These are phyloP conservation scores for Xenus cinereus DNA, from an alignment of 2,113 vertebrate species.

Conservation along the genomic window DNA sequence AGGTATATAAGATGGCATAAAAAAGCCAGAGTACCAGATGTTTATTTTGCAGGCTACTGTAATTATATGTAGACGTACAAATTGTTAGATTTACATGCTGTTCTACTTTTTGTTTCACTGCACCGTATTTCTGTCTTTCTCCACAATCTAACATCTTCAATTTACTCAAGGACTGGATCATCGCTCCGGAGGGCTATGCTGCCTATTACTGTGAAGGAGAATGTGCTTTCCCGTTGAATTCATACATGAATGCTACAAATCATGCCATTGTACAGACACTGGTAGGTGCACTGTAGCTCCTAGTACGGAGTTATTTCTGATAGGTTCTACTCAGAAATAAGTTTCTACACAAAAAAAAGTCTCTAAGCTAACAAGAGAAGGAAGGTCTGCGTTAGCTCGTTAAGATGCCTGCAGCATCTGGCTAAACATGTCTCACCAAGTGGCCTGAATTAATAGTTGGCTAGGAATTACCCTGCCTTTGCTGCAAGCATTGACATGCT, in stretches of 20 bases:
- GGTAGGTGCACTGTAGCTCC: constrained; percentile 74
- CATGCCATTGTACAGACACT: constrained; percentile 98
- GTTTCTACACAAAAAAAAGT: background rate
- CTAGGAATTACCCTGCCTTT: background rate
- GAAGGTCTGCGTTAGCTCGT: background rate
- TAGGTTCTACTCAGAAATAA: background rate
- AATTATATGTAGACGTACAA: background rate
- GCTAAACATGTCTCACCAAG: background rate
- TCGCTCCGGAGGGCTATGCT: constrained; percentile 93
- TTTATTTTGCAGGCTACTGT: background rate
- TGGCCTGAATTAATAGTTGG: background rate
- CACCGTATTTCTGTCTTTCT: background rate
- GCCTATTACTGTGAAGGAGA: constrained; percentile 98
- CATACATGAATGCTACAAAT: constrained; percentile 98
- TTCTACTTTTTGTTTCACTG: background rate
- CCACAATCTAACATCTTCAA: background rate
- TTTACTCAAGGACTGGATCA: constrained; percentile 93
- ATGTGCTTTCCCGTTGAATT: constrained; percentile 95
- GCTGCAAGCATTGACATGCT: background rate
- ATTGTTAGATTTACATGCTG: background rate
- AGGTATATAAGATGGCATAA: background rate
- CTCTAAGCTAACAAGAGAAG: background rate
- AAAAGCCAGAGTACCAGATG: background rate
- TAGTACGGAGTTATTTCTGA: background rate
- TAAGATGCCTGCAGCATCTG: constrained; percentile 11